phyloP scores from a whole-genome alignment of 2,797 vertebrate species.

The Erpetoichthys calabaricus region DNA sequence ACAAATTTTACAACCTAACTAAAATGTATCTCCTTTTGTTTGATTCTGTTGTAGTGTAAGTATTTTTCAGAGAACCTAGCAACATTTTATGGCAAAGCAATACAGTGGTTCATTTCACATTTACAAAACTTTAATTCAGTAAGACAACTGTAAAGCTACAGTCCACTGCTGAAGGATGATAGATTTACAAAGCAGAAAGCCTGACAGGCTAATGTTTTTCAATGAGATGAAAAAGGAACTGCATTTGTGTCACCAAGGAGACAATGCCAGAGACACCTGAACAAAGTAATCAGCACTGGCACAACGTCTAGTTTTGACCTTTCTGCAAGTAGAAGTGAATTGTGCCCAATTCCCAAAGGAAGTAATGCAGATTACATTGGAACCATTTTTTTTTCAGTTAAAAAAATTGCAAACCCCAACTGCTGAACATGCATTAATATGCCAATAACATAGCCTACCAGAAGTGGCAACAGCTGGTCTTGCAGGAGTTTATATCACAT shows the following conservation, averaged over 20 bases:
- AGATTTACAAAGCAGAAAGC: slow-evolving; percentile 3
- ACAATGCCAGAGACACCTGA: slow-evolving; percentile 2
- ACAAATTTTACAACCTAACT: too few relatives aligned
- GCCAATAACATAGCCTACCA: slow-evolving; percentile 10
- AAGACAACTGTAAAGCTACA: background rate
- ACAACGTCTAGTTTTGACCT: background rate
- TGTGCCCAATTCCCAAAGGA: slow-evolving; percentile 1
- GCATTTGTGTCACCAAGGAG: slow-evolving; percentile 5
- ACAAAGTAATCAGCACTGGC: slow-evolving; percentile 3
- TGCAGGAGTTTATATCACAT: slow-evolving; percentile 11
- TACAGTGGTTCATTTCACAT: too few relatives aligned
- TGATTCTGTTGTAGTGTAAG: too few relatives aligned
- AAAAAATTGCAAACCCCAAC: slow-evolving; percentile 1
- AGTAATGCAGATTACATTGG: slow-evolving; percentile 1
- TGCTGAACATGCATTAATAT: slow-evolving; percentile 13
- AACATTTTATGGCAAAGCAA: too few relatives aligned
- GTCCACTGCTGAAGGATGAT: slow-evolving; percentile 4
- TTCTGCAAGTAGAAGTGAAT: background rate
- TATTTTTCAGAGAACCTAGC: too few relatives aligned
- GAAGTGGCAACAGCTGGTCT: slow-evolving; percentile 14
- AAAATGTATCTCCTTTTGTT: too few relatives aligned
- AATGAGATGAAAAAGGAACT: slow-evolving; percentile 1
- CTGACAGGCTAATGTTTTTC: slow-evolving; percentile 3
- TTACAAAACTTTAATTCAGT: background rate
- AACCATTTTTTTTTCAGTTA: background rate